A percentile compares a stretch with the other conserved stretches of the same genome.
Evolutionary conservation across 2,113 vertebrate species (phyloP).

Genomic region (Trematomus loennbergii): DNA sequence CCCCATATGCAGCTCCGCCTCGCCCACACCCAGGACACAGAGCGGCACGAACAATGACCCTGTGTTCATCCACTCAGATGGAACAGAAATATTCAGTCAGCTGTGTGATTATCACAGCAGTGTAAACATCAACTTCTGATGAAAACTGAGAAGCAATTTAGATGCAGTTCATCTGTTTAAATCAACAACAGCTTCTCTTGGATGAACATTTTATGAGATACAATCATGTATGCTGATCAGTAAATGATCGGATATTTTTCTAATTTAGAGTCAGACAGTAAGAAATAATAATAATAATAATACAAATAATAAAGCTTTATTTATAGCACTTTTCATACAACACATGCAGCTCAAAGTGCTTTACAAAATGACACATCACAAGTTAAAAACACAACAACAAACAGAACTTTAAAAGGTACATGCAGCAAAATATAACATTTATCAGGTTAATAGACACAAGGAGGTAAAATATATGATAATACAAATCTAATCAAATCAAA

Average conservation of each 20-base stretch:
- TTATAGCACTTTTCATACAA: too few relatives aligned
- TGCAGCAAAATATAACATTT: too few relatives aligned
- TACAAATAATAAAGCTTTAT: too few relatives aligned
- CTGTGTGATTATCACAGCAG: constrained; percentile 50
- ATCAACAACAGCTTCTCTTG: constrained; percentile 7
- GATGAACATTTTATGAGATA: not conserved
- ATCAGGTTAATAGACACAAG: too few relatives aligned
- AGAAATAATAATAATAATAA: not conserved
- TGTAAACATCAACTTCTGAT: constrained; percentile 33
- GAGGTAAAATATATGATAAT: too few relatives aligned
- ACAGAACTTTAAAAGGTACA: too few relatives aligned
- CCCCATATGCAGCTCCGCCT: constrained; percentile 47
- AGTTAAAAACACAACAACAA: too few relatives aligned
- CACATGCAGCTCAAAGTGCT: too few relatives aligned
- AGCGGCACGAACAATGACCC: constrained; percentile 62
- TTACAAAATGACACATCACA: too few relatives aligned
- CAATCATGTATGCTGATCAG: not conserved
- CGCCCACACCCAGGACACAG: constrained; percentile 48
- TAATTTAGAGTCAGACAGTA: not conserved
- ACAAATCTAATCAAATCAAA: too few relatives aligned
- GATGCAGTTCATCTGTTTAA: not conserved
- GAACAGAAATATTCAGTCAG: constrained; percentile 42
- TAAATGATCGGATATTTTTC: not conserved
- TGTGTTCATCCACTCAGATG: constrained; percentile 50
- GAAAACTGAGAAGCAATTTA: constrained; percentile 18